Evolutionary conservation across 2,888 invertebrate species (phyloP), one percentile per base, ranked within the genome.

Genomic region (Acanthosepion pharaonis): DNA sequence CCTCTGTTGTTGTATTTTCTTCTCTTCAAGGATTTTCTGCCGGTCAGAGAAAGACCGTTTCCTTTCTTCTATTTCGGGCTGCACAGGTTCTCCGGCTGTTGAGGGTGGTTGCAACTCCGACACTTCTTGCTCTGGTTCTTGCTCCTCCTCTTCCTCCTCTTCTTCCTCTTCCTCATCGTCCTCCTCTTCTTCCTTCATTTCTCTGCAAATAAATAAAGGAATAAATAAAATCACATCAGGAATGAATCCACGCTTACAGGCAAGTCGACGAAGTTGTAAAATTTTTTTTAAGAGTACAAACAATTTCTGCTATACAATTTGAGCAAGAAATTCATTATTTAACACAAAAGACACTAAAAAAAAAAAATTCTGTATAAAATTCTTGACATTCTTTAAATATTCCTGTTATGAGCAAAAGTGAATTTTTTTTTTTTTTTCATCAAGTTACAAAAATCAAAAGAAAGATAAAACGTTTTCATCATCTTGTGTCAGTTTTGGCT

Each of bases 21-120:
- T 93, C 49, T 93, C 93, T 28, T 93, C 93, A 11, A 93, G 53
- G 49, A 53, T 53, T 93, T 51, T 93, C 49, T 93, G 93, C 28
- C 93, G 93, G 15, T 93, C 93, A 93, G 93, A 93, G 49, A 93
- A 93, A 33, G 93, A 53, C 49, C 93, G 49, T 53, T 93, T 93
- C 53, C 93, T 49, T 4, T 93, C 93, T 42, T 93, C 93, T 18
- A 33, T 20, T n/a, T 51, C 53, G 1, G 78, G 78, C 28, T 9
- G 3, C 25, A 28, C 4, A 28, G 28, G 42, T 42, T 42, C 42
- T 28, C 25, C 25, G 8, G 64, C 8, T 8, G 64, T 8, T 64
- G n/a, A 9, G n/a, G 78, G 9, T 6, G 8, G 3, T n/a, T 28
- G 28, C 28, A 25, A n/a, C 28, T 78, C 78, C 18, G 3, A 23